Evolutionary conservation across 2,113 vertebrate genomes (phyloP), one percentile per base, ranked within the genome.

Genomic region (Microtus richardsoni): DNA sequence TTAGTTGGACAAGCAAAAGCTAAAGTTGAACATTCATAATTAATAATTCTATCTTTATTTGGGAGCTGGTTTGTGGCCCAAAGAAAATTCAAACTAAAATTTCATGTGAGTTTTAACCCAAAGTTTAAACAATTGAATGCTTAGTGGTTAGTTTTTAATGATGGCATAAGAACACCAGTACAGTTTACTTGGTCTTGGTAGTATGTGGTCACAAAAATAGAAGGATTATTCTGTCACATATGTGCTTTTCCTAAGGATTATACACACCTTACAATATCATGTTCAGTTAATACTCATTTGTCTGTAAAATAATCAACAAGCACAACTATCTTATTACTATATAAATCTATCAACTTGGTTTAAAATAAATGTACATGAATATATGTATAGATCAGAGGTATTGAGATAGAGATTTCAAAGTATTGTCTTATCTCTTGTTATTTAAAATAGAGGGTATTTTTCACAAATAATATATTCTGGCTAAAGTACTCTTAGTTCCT

Each of bases 101-200:
- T 71, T 71, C 16, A 16, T 28, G 11, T n/a, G 58, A 39, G 13
- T 39, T 54, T 41, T 39, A 62, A 62, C 12, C 11, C 2, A n/a
- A 13, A 62, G 80, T 28, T 83, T 16, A 62, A 83, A 7, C 39
- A 62, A 58, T 7, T 60, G 5, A 13, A 11, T 24, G n/a, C 1
- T 3, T 26, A 0, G 4, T 0, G 13, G 5, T 0, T 14, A n/a
- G 28, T 82, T 33, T 74, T 86, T 77, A 10, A 17, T 36, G 7
- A 22, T 68, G 13, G 47, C n/a, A 6, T 87, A 86, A 49, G 28
- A 85, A 85, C 39, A 71, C 24, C 17, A 80, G 16, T 4, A 1
- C 58, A 17, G 90, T 62, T 88, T 58, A 70, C 22, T 70, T 79
- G 16, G 3, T 70, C 12, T 28, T 64, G 0, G 1, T 73, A 68